A percentile compares a stretch with the other conserved stretches of the same genome.
Evolutionary conservation across 2,113 vertebrate species (phyloP).

Genomic region (Colinus virginianus): DNA sequence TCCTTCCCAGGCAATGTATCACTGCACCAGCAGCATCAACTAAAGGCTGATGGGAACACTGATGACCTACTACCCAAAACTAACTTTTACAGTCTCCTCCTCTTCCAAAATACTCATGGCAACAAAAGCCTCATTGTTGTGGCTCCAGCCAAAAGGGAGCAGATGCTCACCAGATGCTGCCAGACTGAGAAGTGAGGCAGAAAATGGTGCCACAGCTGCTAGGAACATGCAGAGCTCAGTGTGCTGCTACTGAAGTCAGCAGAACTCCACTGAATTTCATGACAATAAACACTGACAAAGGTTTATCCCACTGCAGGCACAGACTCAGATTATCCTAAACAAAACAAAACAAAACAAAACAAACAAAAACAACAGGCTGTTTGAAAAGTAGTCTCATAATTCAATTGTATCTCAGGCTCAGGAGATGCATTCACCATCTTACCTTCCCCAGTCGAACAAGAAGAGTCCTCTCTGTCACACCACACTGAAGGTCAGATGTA

Average conservation of each 20-base stretch:
- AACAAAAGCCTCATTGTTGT: conserved; percentile 20
- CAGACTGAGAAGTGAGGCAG: neutral
- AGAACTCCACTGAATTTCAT: rapidly evolving
- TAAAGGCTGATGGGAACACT: neutral
- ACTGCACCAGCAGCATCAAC: neutral
- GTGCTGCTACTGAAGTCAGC: neutral
- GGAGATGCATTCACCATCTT: neutral
- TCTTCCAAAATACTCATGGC: neutral
- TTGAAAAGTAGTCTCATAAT: neutral
- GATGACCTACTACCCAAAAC: neutral
- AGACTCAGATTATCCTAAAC: neutral
- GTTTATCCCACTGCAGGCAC: neutral
- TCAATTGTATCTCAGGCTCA: neutral
- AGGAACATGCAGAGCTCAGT: rapidly evolving
- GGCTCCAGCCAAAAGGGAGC: neutral
- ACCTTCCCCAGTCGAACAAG: neutral
- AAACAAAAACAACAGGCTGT: too few relatives aligned
- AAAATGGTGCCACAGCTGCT: neutral
- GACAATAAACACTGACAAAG: neutral
- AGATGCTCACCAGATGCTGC: conserved; percentile 52
- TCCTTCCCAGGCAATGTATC: neutral
- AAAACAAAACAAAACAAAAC: neutral
- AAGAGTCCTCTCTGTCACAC: neutral
- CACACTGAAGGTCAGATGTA: neutral
- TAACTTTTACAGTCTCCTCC: neutral